A percentile compares a stretch with the other conserved stretches of the same genome.
These are phyloP conservation scores for Bombylius major DNA, from an alignment of 2,888 invertebrate species.

Conservation along the genomic window DNA sequence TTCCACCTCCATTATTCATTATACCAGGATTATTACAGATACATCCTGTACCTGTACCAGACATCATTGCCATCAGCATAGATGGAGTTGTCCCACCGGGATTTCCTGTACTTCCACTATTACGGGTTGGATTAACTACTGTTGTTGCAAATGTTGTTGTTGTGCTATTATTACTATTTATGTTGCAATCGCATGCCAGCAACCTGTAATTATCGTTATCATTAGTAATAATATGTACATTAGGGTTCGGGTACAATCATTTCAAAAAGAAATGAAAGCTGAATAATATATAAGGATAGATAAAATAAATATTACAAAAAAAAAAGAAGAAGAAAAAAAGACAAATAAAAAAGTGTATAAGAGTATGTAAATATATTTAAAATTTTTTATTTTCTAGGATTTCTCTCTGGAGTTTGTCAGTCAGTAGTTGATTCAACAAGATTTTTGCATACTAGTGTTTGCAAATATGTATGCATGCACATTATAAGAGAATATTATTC, in stretches of 20 bases:
- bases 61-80: conserved; percentile 18
- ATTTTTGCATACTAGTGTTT: background rate
- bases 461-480: background rate
- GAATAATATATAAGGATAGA: background rate
- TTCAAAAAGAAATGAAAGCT: conserved; percentile 1
- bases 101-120: conserved; percentile 22
- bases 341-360: background rate
- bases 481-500: no score
- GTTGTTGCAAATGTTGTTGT: conserved; percentile 20
- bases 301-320: background rate
- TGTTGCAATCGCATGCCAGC: conserved; percentile 34
- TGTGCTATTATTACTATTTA: conserved; percentile 27
- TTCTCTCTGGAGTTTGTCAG: no score
- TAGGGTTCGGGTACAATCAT: background rate
- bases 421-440: no score
- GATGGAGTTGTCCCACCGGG: conserved; percentile 21
- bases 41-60: conserved; percentile 5
- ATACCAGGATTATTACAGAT: conserved; percentile 20
- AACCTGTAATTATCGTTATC: conserved; percentile 27
- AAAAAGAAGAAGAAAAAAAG: background rate
- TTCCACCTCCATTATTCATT: conserved; percentile 30
- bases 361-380: no score
- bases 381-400: no score
- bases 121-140: conserved; percentile 22
- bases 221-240: conserved; percentile 12